These are phyloP conservation scores for Enteromius afrohamiltoni DNA, from an alignment of 2,797 vertebrate species.

Conservation along the genomic window DNA sequence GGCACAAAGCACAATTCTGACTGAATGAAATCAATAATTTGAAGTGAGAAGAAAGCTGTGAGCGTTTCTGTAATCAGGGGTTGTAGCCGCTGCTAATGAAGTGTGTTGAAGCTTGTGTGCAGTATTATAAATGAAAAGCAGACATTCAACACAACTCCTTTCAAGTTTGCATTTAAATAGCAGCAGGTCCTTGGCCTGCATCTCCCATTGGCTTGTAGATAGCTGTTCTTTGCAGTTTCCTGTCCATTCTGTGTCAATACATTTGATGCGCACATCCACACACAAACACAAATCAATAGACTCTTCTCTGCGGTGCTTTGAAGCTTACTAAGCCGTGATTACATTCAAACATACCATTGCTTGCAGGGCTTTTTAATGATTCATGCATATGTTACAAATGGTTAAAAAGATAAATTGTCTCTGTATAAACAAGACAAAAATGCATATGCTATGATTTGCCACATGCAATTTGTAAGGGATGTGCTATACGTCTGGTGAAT, in stretches of 20 bases:
- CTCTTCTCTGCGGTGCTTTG: not conserved
- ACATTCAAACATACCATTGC: constrained; percentile 5
- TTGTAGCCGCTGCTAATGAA: not conserved
- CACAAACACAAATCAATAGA: constrained; percentile 32
- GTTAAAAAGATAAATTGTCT: constrained; percentile 21
- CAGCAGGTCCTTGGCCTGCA: not conserved
- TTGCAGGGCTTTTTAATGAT: constrained; percentile 18
- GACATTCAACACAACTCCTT: not conserved
- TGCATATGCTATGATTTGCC: constrained; percentile 32
- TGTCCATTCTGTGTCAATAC: constrained; percentile 6
- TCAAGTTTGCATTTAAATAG: constrained; percentile 41
- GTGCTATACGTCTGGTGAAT: constrained; percentile 11
- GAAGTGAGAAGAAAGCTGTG: constrained; percentile 13
- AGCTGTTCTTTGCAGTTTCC: constrained; percentile 29
- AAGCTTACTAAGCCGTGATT: constrained; percentile 36
- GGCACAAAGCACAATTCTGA: not conserved
- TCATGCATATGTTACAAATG: constrained; percentile 31
- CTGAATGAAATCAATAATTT: constrained; percentile 61
- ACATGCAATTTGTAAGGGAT: constrained; percentile 7
- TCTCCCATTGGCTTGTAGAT: constrained; percentile 12
- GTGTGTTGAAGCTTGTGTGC: constrained; percentile 5
- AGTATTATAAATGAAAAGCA: constrained; percentile 32
- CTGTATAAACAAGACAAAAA: constrained; percentile 13
- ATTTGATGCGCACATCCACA: not conserved
- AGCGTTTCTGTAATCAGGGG: not conserved